Percentiles rank a stretch among this genome's conserved stretches.
phyloP scores from a whole-genome alignment of 2,797 vertebrate species.

The Acestrorhynchus altus region DNA sequence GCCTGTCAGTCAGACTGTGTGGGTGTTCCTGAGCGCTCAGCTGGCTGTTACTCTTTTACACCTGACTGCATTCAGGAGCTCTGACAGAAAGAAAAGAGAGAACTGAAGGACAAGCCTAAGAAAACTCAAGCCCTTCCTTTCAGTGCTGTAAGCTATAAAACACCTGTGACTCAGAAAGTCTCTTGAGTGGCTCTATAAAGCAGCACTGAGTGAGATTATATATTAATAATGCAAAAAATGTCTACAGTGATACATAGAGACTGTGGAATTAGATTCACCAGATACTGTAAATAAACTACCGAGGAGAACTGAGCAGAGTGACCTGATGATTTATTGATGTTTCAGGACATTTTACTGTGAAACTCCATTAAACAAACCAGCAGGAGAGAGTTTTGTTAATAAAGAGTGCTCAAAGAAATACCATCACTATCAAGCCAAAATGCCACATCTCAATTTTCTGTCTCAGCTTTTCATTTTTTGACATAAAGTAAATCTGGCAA shows the following conservation, averaged over 20 bases:
- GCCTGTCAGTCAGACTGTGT: constrained; percentile 23
- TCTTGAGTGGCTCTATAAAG: not conserved
- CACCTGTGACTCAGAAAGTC: constrained; percentile 1
- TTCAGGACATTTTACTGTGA: not conserved
- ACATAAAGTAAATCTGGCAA: no score
- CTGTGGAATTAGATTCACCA: not conserved
- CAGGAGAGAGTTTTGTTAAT: no score
- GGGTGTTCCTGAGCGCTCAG: not conserved
- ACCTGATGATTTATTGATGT: not conserved
- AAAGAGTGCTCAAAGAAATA: not conserved
- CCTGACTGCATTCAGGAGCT: not conserved
- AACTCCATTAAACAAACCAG: not conserved
- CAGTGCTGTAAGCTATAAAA: not conserved
- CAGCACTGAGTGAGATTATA: not conserved
- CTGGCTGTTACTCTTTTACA: constrained; percentile 10
- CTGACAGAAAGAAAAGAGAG: constrained; percentile 11
- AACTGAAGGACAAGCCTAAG: not conserved
- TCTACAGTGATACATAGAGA: not conserved
- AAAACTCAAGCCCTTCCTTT: not conserved
- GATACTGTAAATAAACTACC: not conserved
- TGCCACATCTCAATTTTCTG: no score
- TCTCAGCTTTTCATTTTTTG: no score
- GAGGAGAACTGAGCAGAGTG: not conserved
- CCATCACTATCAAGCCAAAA: no score
- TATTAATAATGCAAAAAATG: not conserved